These are phyloP conservation scores for Sphecodes monilicornis DNA, from an alignment of 2,888 invertebrate genomes.

Conservation along the genomic window DNA sequence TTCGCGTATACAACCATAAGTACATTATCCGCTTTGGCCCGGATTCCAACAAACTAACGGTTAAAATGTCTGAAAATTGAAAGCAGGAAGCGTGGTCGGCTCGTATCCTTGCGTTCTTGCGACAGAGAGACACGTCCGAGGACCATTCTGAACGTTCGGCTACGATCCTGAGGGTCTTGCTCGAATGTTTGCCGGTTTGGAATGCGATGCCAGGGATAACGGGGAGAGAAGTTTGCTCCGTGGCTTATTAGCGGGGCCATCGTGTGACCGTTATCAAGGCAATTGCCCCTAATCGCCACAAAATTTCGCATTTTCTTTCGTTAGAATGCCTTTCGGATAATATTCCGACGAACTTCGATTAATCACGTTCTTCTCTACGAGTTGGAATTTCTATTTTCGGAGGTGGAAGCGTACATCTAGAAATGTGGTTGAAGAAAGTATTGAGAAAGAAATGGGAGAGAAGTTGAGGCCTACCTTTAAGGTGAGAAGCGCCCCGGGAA, in stretches of 20 bases:
- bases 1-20: not conserved
- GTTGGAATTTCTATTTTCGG: not conserved
- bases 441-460: not conserved
- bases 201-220: constrained; percentile 41
- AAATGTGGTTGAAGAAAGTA: not conserved
- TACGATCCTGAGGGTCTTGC: constrained; percentile 40
- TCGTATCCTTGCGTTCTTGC: constrained; percentile 17
- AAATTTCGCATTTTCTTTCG: constrained; percentile 23
- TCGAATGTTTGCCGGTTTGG: constrained; percentile 28
- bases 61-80: not conserved
- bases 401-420: not conserved
- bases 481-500: constrained; percentile 80
- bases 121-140: constrained; percentile 9
- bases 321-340: not conserved
- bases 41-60: not conserved
- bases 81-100: constrained; percentile 24
- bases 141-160: constrained; percentile 2
- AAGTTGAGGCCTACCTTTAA: constrained; percentile 76
- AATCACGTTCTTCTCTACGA: not conserved
- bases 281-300: constrained; percentile 31
- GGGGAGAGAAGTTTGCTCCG: constrained; percentile 1
- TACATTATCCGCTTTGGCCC: not conserved
- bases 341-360: not conserved
- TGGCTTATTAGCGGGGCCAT: constrained; percentile 33
- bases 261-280: not conserved